phyloP scores from a whole-genome alignment of 2,113 vertebrate genomes.

The Sorex araneus region DNA sequence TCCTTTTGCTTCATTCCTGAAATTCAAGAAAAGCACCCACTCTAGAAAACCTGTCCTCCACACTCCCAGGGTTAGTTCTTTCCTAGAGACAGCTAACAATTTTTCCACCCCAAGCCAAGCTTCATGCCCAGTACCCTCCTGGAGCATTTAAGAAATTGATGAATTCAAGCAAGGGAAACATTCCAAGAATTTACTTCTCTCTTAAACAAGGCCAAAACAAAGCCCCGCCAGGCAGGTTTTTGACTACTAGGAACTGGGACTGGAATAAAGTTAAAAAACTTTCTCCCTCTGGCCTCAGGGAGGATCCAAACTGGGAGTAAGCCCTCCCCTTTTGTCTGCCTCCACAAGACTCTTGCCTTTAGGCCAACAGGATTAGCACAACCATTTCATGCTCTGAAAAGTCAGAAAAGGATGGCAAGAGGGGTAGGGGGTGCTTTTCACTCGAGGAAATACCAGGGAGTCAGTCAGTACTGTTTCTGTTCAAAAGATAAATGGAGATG shows the following conservation, averaged over 20 bases:
- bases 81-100: no score
- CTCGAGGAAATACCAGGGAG: conserved; percentile 78
- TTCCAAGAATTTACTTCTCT: conserved; percentile 64
- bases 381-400: conserved; percentile 87
- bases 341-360: conserved; percentile 67
- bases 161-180: conserved; percentile 56
- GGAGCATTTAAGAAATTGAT: conserved; percentile 44
- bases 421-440: conserved; percentile 72
- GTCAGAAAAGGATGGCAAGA: conserved; percentile 74
- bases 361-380: conserved; percentile 75
- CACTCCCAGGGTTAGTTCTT: no score
- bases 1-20: conserved; percentile 61
- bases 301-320: conserved; percentile 40
- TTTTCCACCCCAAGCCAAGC: no score
- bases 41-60: neutral
- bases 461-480: conserved; percentile 78
- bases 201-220: conserved; percentile 66
- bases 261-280: conserved; percentile 41
- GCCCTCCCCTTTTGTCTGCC: conserved; percentile 64
- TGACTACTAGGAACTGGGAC: neutral
- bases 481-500: conserved; percentile 76
- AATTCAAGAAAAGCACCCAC: conserved; percentile 56
- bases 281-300: conserved; percentile 5
- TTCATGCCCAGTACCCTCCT: neutral
- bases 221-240: conserved; percentile 49